Evolutionary conservation across 2,888 invertebrate genomes (phyloP), one percentile per base, ranked within the genome.

Genomic region (Morpho achilles): DNA sequence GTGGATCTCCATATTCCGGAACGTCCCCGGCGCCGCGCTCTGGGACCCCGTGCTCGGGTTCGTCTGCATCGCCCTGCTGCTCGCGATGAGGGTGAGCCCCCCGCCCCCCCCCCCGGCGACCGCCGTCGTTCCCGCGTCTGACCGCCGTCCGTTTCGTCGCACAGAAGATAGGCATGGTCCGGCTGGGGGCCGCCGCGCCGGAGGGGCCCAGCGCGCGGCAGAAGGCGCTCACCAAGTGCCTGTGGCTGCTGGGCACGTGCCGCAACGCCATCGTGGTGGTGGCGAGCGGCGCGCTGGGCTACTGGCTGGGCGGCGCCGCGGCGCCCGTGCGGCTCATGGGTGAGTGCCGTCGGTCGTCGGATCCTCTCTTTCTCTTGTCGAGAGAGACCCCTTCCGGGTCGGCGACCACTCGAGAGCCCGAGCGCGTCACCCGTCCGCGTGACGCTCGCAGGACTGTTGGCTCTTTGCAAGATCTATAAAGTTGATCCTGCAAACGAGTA

Each of bases 221-320:
- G 71, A 91, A 89, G 64, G 77, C 93, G 52, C 73, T 94, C 32
- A 95, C 94, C 68, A 94, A 94, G 78, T 75, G 91, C 4, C 77
- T 96, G 67, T 96, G 96, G 96, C 81, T 96, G 62, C 88, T 95
- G 68, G 95, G 95, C 59, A 96, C 96, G 1, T 94, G 96, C 9
- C 92, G 97, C 63, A 97, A 97, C 82, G 96, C 97, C 22, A 93
- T 97, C 69, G 91, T 97, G 59, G 96, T 97, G n/a, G 82, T 97
- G 10, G 80, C 93, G 22, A 94, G 95, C 68, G 95, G 95, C 59
- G 80, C 92, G 56, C 90, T 97, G 60, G 95, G 95, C 66, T 94
- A 88, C 82, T 91, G 93, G 70, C 74, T 55, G 77, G 85, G 43
- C 89, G 88, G 8, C 91, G 85, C 32, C 8, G 70, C 80, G 3